Base-by-base conservation (phyloP, 2,888 invertebrate species). In the Dynastes tityus region DNA sequence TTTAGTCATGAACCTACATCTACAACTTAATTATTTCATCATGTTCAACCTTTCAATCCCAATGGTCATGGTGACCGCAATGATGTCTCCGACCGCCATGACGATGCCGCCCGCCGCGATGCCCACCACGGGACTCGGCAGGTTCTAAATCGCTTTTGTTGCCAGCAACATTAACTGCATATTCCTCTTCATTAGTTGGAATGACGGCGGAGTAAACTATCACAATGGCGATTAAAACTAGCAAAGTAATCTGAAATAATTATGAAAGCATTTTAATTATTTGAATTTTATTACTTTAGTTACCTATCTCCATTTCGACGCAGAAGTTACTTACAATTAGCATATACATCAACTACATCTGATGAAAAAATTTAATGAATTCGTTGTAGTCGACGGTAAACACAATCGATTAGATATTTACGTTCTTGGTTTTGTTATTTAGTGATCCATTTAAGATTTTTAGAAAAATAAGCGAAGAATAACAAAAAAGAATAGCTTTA, bases 121-220 rank as follows among this genome's bases (percentile, higher is more conserved):
- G 16, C 3, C 45, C n/a, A 13, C 29, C 32, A 16, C 65, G 37
- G n/a, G 68, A 16, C 27, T 68, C 68, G 68, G 68, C 45, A 13
- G 68, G 9, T 68, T 68, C 68, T 22, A 68, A 22, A 68, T 68
- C 68, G 8, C 13, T 32, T 13, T 63, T 1, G 32, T 8, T 63
- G 22, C 13, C 11, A 27, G 63, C 55, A 63, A 13, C 29, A 29
- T 32, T n/a, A 22, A n/a, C 37, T 1, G 67, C 9, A 22, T 8
- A 2, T n/a, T 45, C 49, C 5, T 27, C 51, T 49, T 68, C 68
- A 27, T 9, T 27, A 13, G 9, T 22, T 2, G 68, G 49, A 13
- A 49, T 5, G 0, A 45, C 45, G n/a, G 45, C 65, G 16, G 68
- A 16, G n/a, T 68, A 9, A 27, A 68, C n/a, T 51, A 29, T 11